phyloP scores from a whole-genome alignment of 2,113 vertebrate genomes.

The Anoura caudifer region DNA sequence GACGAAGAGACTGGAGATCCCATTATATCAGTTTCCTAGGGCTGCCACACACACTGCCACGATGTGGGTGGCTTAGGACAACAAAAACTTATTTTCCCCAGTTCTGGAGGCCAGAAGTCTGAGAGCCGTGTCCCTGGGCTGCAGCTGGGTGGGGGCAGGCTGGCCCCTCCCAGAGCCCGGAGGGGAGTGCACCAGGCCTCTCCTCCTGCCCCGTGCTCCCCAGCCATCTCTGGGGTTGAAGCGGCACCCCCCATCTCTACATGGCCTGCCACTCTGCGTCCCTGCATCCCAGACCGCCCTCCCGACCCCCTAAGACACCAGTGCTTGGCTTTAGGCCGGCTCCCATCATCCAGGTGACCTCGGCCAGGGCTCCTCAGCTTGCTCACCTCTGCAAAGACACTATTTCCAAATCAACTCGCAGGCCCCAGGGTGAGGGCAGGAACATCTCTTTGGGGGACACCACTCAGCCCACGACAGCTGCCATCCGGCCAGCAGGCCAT shows the following conservation, averaged over 20 bases:
- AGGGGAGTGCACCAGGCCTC: rapidly evolving
- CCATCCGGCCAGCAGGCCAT: rapidly evolving
- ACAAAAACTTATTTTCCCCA: rapidly evolving
- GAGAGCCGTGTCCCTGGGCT: background rate
- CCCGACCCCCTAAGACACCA: background rate
- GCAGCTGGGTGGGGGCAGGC: background rate
- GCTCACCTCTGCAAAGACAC: background rate
- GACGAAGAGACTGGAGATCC: background rate
- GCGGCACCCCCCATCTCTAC: rapidly evolving
- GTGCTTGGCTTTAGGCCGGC: background rate
- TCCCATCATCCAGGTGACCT: background rate
- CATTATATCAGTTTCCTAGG: rapidly evolving
- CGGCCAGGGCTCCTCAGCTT: rapidly evolving
- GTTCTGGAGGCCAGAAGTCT: background rate
- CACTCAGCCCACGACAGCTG: too few species aligned
- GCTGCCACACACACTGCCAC: background rate
- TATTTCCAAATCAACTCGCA: background rate
- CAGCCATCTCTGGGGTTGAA: rapidly evolving
- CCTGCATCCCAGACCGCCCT: rapidly evolving
- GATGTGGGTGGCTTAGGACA: background rate
- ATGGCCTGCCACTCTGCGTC: rapidly evolving
- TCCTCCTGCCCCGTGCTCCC: background rate
- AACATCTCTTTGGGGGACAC: background rate
- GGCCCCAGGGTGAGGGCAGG: rapidly evolving
- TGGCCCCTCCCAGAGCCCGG: too few species aligned